Evolutionary conservation across 2,797 vertebrate species (phyloP).

Genomic region (Acestrorhynchus altus): DNA sequence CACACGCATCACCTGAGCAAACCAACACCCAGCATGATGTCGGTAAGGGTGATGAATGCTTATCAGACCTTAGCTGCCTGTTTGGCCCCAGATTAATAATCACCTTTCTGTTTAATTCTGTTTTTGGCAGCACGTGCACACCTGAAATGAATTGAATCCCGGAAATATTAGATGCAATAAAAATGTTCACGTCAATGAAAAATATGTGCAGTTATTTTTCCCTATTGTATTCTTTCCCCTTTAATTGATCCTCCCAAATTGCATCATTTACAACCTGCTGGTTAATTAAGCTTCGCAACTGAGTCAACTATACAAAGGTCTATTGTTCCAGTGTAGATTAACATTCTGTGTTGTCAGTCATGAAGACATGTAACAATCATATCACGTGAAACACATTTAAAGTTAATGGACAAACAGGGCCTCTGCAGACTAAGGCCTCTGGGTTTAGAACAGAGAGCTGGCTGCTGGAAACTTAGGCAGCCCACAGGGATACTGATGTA

Average conservation of each 20-base stretch:
- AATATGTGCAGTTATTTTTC: constrained; percentile 23
- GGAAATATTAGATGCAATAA: constrained; percentile 37
- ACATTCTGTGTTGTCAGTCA: not conserved
- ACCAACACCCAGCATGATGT: constrained; percentile 17
- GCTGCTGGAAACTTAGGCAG: constrained; percentile 6
- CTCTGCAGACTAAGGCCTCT: not conserved
- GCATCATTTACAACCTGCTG: constrained; percentile 53
- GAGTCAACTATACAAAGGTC: constrained; percentile 20
- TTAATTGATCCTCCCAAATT: constrained; percentile 45
- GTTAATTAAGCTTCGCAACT: constrained; percentile 46
- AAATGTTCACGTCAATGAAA: constrained; percentile 24
- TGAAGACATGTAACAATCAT: not conserved
- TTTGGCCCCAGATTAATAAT: constrained; percentile 42
- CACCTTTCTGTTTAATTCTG: constrained; percentile 19
- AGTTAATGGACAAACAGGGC: not conserved
- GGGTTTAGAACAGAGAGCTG: not conserved
- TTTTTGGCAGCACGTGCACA: constrained; percentile 31
- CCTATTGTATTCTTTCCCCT: constrained; percentile 17
- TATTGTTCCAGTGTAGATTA: constrained; percentile 57
- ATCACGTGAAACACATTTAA: not conserved
- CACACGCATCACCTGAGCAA: constrained; percentile 18
- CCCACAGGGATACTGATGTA: not conserved
- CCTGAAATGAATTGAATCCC: constrained; percentile 52
- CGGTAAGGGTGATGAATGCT: constrained; percentile 27
- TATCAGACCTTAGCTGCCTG: constrained; percentile 39